Base-by-base conservation (phyloP, 1,140 invertebrate genomes). In the Sesamia nonagrioides region DNA sequence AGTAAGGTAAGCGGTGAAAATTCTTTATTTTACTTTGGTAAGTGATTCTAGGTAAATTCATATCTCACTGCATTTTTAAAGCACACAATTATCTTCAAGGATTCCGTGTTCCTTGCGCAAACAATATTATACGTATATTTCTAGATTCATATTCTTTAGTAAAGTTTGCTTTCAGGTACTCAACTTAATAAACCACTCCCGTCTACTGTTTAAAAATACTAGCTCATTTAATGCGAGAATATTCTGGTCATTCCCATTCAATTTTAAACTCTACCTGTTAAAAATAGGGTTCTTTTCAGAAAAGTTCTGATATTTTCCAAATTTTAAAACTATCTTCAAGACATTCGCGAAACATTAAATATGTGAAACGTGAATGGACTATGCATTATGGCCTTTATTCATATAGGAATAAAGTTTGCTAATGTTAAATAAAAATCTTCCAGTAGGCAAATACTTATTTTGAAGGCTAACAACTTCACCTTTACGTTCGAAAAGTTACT, bases 401-500 rank as follows among this genome's bases (percentile, higher is more conserved):
- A 8, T 11, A 48, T 37, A 13, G 58, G 7, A 50, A 50, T 76
- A 63, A 76, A 63, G 58, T 50, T 21, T 3, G 18, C 58, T 7
- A 40, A 72, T 18, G 7, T 9, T 13, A 17, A 13, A 77, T 17
- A 76, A 71, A 75, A 72, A 66, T 66, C 45, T 37, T 42, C 27
- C 27, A 45, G 63, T 42, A 77, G 50, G 56, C 75, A 84, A 80
- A 77, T 76, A 77, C 58, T 60, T 58, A 69, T 78, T 84, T 84
- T 83, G 89, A 94, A 92, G 92, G 92, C 84, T 77, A 88, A 88
- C 90, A 86, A 89, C 86, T 91, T 83, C 60, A 85, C 86, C 85
- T 86, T 89, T 82, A 83, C 87, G 77, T 91, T 92, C 89, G 86
- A 92, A 90, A 92, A 92, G 87, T 84, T 90, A 82, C 82, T 89